Evolutionary conservation across 2,888 invertebrate species (phyloP), one percentile per base, ranked within the genome.

Genomic region (Diarsia dahlii): DNA sequence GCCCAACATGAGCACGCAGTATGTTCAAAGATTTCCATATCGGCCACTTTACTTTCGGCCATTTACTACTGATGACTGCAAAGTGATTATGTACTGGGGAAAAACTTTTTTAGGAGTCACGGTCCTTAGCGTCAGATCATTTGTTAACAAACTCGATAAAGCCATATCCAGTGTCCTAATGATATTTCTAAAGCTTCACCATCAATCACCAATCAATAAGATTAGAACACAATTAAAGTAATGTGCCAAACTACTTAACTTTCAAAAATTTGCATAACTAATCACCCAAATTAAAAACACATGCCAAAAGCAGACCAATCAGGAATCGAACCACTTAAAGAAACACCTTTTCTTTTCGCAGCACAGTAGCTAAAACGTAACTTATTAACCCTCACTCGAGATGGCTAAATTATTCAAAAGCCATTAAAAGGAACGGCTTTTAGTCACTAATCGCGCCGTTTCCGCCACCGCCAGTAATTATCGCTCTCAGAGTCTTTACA

Each of bases 361-460:
- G 70, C 72, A 83, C 83, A 84, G 83, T 83, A 83, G 83, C 83
- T 74, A 68, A 74, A 72, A 78, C 58, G 52, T 66, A 54, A 68
- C 72, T 34, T 63, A 68, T 73, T 72, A 81, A 78, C 85, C 85
- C 78, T 75, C 73, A 39, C 45, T 60, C 50, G 45, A 63, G 86
- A 90, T 88, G 87, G 86, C 89, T 92, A 90, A 93, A 92, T 93
- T 93, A 93, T 93, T 92, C 90, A 90, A 89, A 91, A 90, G 87
- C 93, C 94, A 94, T 94, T 94, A 94, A 92, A 88, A 78, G 73
- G 86, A 89, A 88, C 90, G 89, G 88, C 92, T 94, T 91, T 93
- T 90, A 93, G 93, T 88, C 94, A 94, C 94, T 94, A 95, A 95
- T 95, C 94, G 93, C 69, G 78, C 84, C 90, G 93, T 93, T 95